Base-by-base conservation (phyloP, 2,113 vertebrate species). In the Sinocyclocheilus grahami region DNA sequence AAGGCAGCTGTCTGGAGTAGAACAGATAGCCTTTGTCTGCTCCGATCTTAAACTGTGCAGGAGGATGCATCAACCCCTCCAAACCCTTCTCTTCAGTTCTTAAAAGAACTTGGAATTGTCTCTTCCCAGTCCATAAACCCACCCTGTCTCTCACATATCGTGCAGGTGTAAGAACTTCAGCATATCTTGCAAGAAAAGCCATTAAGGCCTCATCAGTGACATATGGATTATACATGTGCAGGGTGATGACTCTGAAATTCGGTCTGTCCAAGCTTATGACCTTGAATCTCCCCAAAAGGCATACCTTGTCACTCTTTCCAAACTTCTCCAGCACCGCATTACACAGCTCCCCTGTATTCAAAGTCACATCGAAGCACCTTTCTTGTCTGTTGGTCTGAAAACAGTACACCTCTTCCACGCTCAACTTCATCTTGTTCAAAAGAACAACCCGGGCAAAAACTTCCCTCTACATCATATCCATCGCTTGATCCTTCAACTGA, bases 1-100 rank as follows among this genome's bases (percentile, higher is more conserved):
- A 76, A 1, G n/a, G 37, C 0, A 82, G 86, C 82, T 87, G 86
- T 5, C 82, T 22, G 8, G 82, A 27, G 1, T 79, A 87, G 5
- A 55, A 22, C 14, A 84, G 37, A 16, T 33, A 87, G 0, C 86
- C 86, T 74, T 75, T 48, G 53, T 87, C 42, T 5, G 48, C 20
- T 1, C 82, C 82, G 4, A 79, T 71, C 2, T 48, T 7, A 5
- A 87, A 87, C 30, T 48, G 69, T 8, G 60, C 86, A 0, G 86
- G 86, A 3, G 75, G 82, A 20, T 87, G 74, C 4, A 58, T 13
- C 11, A 67, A 42, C 1, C 46, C 86, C 3, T 78, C 75, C 6
- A 62, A 16, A 1, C 33, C 22, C 0, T 3, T 27, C 79, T 77
- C 22, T 0, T 77, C n/a, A 7, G 39, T 24, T 22, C 4, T 53